Evolutionary conservation across 1,140 invertebrate species (phyloP).

Genomic region (Aleiodes sp.): DNA sequence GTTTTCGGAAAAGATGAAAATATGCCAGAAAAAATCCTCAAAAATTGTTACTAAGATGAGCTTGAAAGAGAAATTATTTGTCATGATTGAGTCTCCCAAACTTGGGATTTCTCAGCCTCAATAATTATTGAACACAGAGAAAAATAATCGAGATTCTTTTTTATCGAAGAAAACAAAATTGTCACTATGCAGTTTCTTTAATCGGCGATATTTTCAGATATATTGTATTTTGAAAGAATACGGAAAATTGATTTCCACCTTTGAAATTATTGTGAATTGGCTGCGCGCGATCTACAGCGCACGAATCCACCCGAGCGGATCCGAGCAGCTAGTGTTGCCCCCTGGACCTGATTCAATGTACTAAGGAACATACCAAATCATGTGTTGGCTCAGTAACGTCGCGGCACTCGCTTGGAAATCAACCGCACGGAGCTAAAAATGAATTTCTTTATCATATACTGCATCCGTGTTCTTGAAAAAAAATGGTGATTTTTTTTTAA

Average conservation of each 20-base stretch:
- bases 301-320: background rate
- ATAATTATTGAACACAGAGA: no score
- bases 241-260: background rate
- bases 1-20: background rate
- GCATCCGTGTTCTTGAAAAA: no score
- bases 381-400: slow-evolving; percentile 55
- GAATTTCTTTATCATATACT: background rate
- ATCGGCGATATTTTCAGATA: no score
- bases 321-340: slow-evolving; percentile 34
- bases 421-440: slow-evolving; percentile 35
- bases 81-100: no score
- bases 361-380: slow-evolving; percentile 42
- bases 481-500: no score
- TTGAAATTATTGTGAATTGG: background rate
- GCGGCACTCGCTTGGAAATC: slow-evolving; percentile 41
- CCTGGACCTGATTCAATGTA: slow-evolving; percentile 28
- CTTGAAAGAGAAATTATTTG: no score
- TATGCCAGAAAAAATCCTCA: background rate
- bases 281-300: background rate
- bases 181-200: no score
- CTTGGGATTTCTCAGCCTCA: no score
- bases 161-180: background rate
- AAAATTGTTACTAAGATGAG: no score
- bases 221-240: no score
- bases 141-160: no score